These are phyloP conservation scores for Xiphophorus hellerii DNA, from an alignment of 2,113 vertebrate species.

Conservation along the genomic window DNA sequence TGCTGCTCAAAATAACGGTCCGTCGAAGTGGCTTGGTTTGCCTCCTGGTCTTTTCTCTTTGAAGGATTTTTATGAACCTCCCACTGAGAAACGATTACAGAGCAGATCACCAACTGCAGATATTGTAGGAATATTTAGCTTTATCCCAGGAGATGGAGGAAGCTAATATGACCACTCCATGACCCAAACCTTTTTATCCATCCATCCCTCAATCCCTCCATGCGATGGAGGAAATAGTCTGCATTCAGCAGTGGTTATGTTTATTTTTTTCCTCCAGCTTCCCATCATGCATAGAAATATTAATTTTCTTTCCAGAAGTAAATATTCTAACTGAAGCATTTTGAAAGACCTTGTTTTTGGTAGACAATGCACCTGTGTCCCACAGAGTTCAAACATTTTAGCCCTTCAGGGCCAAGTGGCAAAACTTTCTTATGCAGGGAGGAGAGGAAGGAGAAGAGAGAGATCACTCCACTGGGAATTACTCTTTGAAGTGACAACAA, in stretches of 20 bases:
- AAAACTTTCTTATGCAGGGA: conserved; percentile 27
- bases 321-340: neutral
- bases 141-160: too few relatives aligned
- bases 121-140: too few relatives aligned
- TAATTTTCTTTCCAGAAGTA: neutral
- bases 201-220: too few relatives aligned
- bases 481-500: conserved; percentile 61
- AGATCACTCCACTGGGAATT: conserved; percentile 31
- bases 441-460: conserved; percentile 21
- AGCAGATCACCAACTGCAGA: too few relatives aligned
- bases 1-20: too few relatives aligned
- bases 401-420: conserved; percentile 17
- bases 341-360: neutral
- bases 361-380: conserved; percentile 1
- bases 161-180: too few relatives aligned
- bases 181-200: too few relatives aligned
- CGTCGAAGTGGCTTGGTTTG: too few relatives aligned
- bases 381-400: conserved; percentile 8
- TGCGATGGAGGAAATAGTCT: too few relatives aligned
- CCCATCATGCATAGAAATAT: neutral
- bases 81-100: too few relatives aligned
- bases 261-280: neutral
- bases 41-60: too few relatives aligned
- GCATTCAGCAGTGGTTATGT: neutral
- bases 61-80: too few relatives aligned